Conservation (phyloP, 2,797 vertebrate species). For the Psittacula echo region DNA sequence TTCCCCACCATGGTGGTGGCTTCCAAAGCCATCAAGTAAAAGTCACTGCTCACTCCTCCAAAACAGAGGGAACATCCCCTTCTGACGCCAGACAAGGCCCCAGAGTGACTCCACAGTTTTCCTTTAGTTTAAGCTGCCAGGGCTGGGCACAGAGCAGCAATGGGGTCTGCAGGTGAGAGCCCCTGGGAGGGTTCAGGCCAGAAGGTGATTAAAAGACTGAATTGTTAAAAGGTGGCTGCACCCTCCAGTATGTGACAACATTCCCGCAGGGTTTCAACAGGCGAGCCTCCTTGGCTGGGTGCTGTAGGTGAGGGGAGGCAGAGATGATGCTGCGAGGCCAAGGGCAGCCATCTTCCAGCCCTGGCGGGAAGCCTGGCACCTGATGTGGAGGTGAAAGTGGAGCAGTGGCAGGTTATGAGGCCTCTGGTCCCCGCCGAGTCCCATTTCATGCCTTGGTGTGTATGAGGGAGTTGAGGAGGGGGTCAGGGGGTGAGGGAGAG, state of each 20-base stretch:
- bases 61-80: neutral
- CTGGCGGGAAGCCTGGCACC: fast-evolving
- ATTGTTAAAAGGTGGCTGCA: neutral
- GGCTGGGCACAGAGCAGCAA: fast-evolving
- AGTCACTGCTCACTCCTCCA: neutral
- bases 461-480: slow-evolving; percentile 72
- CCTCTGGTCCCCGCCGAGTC: slow-evolving; percentile 4
- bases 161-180: fast-evolving
- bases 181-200: neutral
- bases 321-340: fast-evolving
- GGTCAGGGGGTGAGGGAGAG: slow-evolving; percentile 86
- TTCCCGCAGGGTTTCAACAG: fast-evolving
- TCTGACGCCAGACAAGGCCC: neutral
- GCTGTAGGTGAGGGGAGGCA: neutral
- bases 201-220: neutral
- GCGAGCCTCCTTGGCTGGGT: fast-evolving
- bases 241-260: fast-evolving
- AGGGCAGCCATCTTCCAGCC: neutral
- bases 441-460: neutral
- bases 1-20: neutral
- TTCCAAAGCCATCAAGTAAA: neutral
- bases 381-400: neutral
- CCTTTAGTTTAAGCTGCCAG: neutral
- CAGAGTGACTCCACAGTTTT: neutral
- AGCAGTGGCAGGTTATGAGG: neutral